phyloP scores from a whole-genome alignment of 2,113 vertebrate species.

The Limanda limanda region DNA sequence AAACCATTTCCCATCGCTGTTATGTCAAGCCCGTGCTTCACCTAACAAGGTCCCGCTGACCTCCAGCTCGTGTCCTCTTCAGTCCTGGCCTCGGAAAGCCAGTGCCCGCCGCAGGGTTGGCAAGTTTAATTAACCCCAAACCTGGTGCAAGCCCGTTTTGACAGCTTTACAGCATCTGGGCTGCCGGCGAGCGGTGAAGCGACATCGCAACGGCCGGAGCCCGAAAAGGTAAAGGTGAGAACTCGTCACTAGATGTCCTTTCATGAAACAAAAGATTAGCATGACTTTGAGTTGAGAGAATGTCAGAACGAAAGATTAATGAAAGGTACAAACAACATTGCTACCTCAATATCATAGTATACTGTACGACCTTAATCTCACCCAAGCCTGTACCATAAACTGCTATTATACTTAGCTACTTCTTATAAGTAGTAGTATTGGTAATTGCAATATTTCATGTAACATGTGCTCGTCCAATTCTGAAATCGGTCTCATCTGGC shows the following conservation, averaged over 20 bases:
- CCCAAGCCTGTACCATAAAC: no score
- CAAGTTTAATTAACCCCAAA: slow-evolving; percentile 81
- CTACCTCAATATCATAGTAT: no score
- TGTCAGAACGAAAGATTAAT: no score
- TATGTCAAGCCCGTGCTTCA: slow-evolving; percentile 68
- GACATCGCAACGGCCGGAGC: slow-evolving; percentile 23
- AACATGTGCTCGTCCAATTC: no score
- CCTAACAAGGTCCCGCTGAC: slow-evolving; percentile 77
- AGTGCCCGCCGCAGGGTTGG: slow-evolving; percentile 63
- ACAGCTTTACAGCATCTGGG: slow-evolving; percentile 72
- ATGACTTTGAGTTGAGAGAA: no score
- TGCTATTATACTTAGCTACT: no score
- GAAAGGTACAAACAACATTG: no score
- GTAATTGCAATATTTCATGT: no score
- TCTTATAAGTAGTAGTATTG: no score
- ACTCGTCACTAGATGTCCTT: slow-evolving; percentile 18
- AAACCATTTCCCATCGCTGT: slow-evolving; percentile 67
- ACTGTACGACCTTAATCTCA: no score
- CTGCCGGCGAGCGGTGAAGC: slow-evolving; percentile 58
- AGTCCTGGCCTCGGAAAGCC: slow-evolving; percentile 61
- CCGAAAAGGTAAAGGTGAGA: slow-evolving; percentile 31
- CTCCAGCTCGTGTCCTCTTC: slow-evolving; percentile 69
- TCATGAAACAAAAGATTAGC: neutral
- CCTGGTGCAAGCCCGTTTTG: slow-evolving; percentile 56
- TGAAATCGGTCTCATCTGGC: no score